Percentiles rank a stretch among this genome's conserved stretches.
These are phyloP conservation scores for Eulemur macaco DNA, from an alignment of 2,113 vertebrate species.

Conservation along the genomic window DNA sequence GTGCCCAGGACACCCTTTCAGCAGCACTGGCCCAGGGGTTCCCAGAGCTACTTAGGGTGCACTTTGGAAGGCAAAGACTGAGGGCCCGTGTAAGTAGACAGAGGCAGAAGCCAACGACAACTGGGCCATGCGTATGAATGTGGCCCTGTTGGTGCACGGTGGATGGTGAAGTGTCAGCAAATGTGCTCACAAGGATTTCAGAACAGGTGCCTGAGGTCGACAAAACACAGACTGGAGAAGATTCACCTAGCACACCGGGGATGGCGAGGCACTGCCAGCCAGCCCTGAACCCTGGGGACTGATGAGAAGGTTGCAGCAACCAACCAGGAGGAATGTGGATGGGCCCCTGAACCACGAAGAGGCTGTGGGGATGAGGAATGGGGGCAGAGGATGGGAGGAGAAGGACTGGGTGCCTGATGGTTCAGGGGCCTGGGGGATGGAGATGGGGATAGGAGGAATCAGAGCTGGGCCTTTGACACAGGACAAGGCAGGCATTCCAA, in stretches of 20 bases:
- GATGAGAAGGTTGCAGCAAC: neutral
- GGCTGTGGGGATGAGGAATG: neutral
- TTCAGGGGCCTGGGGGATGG: neutral
- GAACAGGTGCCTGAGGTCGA: neutral
- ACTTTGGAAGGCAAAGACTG: neutral
- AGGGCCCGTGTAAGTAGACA: neutral
- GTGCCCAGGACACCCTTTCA: neutral
- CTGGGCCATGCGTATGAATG: no score
- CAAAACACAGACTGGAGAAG: neutral
- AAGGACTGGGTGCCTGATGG: neutral
- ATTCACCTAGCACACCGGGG: neutral
- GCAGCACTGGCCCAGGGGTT: no score
- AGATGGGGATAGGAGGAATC: neutral
- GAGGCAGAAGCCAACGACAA: neutral
- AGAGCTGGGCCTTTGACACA: neutral
- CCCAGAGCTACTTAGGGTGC: neutral
- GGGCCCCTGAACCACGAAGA: neutral
- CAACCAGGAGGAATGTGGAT: neutral
- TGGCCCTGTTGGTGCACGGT: neutral
- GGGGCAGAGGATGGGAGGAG: neutral
- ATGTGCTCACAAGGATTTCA: neutral
- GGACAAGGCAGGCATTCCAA: neutral
- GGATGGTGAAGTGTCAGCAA: neutral
- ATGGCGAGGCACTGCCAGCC: neutral
- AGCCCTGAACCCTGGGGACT: neutral